Percentiles rank a stretch among this genome's conserved stretches.
Evolutionary conservation across 2,113 vertebrate genomes (phyloP).

Genomic region (Herpetotheres cachinnans): DNA sequence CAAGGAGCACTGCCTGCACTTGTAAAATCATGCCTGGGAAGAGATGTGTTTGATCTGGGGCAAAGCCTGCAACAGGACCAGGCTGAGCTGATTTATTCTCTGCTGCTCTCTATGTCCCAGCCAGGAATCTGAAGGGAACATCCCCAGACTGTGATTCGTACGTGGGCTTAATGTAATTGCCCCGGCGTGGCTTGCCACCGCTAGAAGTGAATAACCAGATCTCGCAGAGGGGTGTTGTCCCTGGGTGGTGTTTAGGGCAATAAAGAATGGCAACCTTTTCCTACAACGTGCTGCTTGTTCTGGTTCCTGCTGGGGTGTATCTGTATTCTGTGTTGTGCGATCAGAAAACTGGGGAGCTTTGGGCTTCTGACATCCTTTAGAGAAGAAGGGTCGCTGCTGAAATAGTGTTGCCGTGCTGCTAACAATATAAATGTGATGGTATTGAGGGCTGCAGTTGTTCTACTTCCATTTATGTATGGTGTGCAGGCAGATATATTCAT

Average conservation of each 20-base stretch:
- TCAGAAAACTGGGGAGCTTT: not conserved
- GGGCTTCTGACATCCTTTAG: not conserved
- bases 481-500: not conserved
- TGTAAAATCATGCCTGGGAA: not conserved
- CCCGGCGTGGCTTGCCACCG: rapidly evolving
- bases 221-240: not conserved
- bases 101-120: not conserved
- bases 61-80: not conserved
- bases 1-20: not conserved
- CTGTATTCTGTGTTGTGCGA: rapidly evolving
- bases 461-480: not conserved
- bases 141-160: not conserved
- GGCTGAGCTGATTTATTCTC: not conserved
- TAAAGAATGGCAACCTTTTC: not conserved
- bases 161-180: not conserved
- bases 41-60: not conserved
- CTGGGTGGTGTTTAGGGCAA: rapidly evolving
- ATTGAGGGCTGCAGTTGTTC: not conserved
- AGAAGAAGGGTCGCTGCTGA: not conserved
- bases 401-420: not conserved
- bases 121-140: not conserved
- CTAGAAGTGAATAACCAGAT: rapidly evolving
- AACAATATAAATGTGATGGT: not conserved
- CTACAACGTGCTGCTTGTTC: not conserved
- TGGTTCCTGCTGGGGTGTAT: not conserved